Evolutionary conservation across 1,140 invertebrate species (phyloP).

Genomic region (Babylonia areolata): DNA sequence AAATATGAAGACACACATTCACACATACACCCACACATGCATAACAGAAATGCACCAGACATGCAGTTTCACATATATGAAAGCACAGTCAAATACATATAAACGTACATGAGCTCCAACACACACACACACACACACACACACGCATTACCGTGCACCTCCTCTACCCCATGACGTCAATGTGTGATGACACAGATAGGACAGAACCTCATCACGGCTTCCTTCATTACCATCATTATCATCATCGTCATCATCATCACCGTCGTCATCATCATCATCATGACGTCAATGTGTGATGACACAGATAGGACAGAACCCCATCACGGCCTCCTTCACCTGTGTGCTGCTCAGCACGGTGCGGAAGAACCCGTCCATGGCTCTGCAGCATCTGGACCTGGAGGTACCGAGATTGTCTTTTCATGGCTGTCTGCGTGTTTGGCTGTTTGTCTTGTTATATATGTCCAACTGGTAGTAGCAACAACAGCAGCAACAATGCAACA

Average conservation of each 20-base stretch:
- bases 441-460: too few relatives aligned
- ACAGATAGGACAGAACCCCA: slow-evolving; percentile 57
- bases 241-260: not conserved
- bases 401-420: too few relatives aligned
- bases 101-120: too few relatives aligned
- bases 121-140: not conserved
- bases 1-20: too few relatives aligned
- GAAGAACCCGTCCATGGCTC: slow-evolving; percentile 45
- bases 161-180: not conserved
- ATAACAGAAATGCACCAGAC: too few relatives aligned
- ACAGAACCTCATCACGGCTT: slow-evolving; percentile 62
- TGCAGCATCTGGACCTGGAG: slow-evolving; percentile 58
- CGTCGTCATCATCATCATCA: not conserved
- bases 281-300: not conserved
- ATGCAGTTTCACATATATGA: too few relatives aligned
- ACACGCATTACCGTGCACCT: not conserved
- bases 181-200: slow-evolving; percentile 42
- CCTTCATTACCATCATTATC: slow-evolving; percentile 43
- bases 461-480: too few relatives aligned
- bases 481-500: too few relatives aligned
- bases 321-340: slow-evolving; percentile 62
- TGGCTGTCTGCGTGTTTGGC: not conserved
- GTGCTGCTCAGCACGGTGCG: slow-evolving; percentile 54
- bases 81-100: too few relatives aligned
- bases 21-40: too few relatives aligned